phyloP scores from a whole-genome alignment of 1,140 invertebrate species.

The Formica exsecta region DNA sequence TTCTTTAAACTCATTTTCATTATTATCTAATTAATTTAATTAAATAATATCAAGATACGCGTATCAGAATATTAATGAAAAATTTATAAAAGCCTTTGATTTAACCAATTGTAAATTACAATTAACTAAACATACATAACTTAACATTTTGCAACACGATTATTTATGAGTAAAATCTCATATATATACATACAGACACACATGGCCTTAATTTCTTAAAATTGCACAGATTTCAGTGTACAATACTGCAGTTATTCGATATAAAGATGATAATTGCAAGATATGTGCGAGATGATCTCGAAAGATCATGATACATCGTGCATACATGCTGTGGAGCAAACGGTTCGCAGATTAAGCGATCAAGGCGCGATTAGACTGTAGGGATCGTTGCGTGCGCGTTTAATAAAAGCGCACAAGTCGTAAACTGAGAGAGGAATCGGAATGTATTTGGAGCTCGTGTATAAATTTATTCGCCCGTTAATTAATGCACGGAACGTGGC shows the following conservation, averaged over 20 bases:
- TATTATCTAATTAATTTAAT: background rate
- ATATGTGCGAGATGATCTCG: constrained; percentile 61
- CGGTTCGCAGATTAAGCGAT: constrained; percentile 77
- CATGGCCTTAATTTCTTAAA: background rate
- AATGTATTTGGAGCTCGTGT: constrained; percentile 21
- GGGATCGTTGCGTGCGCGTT: constrained; percentile 43
- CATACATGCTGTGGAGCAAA: constrained; percentile 68
- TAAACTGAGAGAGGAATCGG: background rate
- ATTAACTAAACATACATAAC: too few relatives aligned
- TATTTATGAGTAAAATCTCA: background rate
- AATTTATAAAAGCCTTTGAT: background rate
- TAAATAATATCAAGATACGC: background rate
- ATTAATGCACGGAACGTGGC: constrained; percentile 37
- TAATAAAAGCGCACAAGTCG: constrained; percentile 7
- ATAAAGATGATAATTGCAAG: constrained; percentile 29
- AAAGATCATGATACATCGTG: constrained; percentile 54
- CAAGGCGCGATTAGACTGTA: constrained; percentile 79
- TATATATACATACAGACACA: background rate
- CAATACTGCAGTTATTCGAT: constrained; percentile 9
- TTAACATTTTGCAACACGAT: background rate
- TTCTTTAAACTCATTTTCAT: background rate
- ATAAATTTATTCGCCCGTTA: constrained; percentile 47
- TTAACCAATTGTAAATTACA: constrained; percentile 1
- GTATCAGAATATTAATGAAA: background rate
- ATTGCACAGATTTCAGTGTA: background rate